Conservation (phyloP, 2,797 vertebrate genomes). For the Cossypha niveicapilla region DNA sequence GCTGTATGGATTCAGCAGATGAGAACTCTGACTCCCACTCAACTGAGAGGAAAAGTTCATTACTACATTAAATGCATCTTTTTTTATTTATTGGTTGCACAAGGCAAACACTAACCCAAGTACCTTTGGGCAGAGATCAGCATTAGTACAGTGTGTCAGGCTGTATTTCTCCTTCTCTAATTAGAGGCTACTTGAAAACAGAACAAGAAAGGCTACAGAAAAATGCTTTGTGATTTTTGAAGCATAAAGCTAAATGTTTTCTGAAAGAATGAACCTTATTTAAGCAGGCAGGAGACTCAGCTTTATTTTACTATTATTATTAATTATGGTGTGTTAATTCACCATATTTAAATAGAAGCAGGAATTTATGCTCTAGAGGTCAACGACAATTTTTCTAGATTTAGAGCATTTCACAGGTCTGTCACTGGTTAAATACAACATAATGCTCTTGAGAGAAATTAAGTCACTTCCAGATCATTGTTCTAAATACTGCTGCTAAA, state of each 20-base stretch:
- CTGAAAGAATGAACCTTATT: background rate
- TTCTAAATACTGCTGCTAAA: background rate
- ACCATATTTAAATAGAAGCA: background rate
- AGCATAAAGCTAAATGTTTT: background rate
- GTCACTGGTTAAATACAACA: slow-evolving; percentile 8
- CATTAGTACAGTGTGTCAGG: background rate
- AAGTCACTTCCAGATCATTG: background rate
- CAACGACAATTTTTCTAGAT: background rate
- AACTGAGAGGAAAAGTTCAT: background rate
- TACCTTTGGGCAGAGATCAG: background rate
- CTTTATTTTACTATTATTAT: background rate
- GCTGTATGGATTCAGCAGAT: background rate
- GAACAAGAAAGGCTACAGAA: background rate
- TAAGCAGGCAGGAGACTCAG: background rate
- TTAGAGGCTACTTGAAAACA: background rate
- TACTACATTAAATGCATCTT: background rate
- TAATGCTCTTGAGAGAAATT: slow-evolving; percentile 14
- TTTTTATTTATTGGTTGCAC: background rate
- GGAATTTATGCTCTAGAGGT: background rate
- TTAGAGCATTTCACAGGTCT: background rate
- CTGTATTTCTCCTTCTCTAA: background rate
- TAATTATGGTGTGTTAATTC: background rate
- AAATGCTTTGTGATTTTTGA: background rate
- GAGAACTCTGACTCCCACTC: background rate
- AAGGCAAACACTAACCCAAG: background rate